Conservation (phyloP, 2,113 vertebrate genomes). For the Coregonus clupeaformis region DNA sequence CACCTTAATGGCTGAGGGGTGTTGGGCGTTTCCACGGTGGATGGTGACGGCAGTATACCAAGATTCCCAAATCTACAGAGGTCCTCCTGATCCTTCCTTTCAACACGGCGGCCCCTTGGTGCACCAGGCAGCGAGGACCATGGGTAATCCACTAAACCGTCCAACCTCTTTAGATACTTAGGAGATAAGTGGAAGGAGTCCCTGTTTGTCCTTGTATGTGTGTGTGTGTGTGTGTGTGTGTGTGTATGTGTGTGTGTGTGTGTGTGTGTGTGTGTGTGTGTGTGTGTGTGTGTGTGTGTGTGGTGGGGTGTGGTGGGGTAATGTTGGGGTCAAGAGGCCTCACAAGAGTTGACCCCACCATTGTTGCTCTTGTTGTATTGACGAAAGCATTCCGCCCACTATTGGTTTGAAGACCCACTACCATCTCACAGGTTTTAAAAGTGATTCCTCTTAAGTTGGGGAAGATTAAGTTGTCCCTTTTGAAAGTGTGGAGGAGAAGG, state of each 20-base stretch:
- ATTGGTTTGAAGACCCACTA: slow-evolving; percentile 30
- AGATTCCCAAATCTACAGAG: background rate
- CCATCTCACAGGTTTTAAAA: slow-evolving; percentile 7
- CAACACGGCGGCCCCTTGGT: slow-evolving; percentile 24
- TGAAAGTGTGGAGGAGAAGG: slow-evolving; percentile 10
- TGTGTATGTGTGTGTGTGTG: too few relatives aligned
- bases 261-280: too few relatives aligned
- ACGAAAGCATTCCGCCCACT: slow-evolving; percentile 42
- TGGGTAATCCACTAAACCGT: slow-evolving; percentile 65
- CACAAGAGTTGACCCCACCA: slow-evolving; percentile 16
- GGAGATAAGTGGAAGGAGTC: slow-evolving; percentile 54
- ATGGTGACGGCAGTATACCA: background rate
- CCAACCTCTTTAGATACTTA: slow-evolving; percentile 61
- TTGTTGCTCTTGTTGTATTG: slow-evolving; percentile 49
- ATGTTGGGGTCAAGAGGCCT: slow-evolving; percentile 57
- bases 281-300: too few relatives aligned
- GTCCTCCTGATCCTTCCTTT: slow-evolving; percentile 33
- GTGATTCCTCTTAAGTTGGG: slow-evolving; percentile 20
- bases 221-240: too few relatives aligned
- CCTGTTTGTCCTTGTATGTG: slow-evolving; percentile 48
- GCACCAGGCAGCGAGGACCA: slow-evolving; percentile 51
- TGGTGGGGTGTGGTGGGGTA: too few relatives aligned
- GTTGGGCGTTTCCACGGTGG: background rate
- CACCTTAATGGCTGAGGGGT: background rate
- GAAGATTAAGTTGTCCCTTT: slow-evolving; percentile 53